Conservation (phyloP, 2,888 invertebrate genomes). For the Lepidocyrtinus sp. region DNA sequence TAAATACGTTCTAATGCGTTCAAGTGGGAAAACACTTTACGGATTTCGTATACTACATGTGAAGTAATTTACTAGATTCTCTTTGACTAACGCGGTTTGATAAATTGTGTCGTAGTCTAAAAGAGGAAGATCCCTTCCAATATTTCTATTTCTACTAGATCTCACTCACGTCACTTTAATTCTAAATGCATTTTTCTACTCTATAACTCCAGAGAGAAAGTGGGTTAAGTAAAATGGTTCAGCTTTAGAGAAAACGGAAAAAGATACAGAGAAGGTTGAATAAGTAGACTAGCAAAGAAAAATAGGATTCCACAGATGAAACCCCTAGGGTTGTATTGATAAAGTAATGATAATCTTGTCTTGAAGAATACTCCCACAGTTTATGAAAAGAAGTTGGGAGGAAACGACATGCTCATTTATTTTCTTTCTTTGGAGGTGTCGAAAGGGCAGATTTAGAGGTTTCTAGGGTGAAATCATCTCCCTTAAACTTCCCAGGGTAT, state of each 20-base stretch:
- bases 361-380: conserved; percentile 40
- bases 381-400: conserved; percentile 29
- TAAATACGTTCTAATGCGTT: neutral
- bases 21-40: neutral
- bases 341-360: conserved; percentile 66
- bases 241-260: too few species aligned
- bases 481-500: too few species aligned
- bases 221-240: neutral
- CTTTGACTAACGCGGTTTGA: neutral
- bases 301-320: conserved; percentile 57
- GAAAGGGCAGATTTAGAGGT: too few species aligned
- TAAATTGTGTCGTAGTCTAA: neutral
- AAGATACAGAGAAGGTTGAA: conserved; percentile 35
- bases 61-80: neutral
- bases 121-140: too few species aligned
- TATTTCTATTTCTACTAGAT: too few species aligned
- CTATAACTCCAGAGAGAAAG: too few species aligned
- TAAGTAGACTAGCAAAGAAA: conserved; percentile 29
- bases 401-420: neutral
- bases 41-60: neutral
- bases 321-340: conserved; percentile 68
- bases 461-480: too few species aligned
- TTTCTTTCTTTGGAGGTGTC: neutral
- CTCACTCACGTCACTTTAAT: too few species aligned
- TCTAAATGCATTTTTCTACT: too few species aligned